phyloP scores from a whole-genome alignment of 2,113 vertebrate species.

The Prinia subflava region DNA sequence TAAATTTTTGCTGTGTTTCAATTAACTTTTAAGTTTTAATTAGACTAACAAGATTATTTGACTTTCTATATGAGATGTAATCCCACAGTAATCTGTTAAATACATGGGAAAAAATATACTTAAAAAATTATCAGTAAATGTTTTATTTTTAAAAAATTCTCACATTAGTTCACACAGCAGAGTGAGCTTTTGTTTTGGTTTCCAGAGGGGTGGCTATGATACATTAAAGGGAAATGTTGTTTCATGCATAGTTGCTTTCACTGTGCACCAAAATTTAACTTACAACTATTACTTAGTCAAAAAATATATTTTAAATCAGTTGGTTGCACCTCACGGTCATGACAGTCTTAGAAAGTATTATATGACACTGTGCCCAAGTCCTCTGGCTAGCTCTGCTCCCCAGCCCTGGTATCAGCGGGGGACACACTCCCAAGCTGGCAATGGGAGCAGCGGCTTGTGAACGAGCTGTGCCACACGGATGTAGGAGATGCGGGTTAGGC shows the following conservation, averaged over 20 bases:
- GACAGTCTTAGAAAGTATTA: background rate
- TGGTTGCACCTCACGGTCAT: background rate
- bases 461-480: too few relatives aligned
- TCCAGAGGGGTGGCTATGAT: fast-evolving
- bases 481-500: too few relatives aligned
- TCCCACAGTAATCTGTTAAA: background rate
- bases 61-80: background rate
- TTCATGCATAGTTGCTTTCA: background rate
- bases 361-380: background rate
- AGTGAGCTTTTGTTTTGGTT: background rate
- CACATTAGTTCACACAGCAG: background rate
- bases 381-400: too few relatives aligned
- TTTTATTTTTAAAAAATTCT: background rate
- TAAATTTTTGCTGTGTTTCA: background rate
- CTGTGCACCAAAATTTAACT: background rate
- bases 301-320: background rate
- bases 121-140: background rate
- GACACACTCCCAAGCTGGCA: too few relatives aligned
- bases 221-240: background rate
- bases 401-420: too few relatives aligned
- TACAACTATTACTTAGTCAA: background rate
- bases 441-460: too few relatives aligned
- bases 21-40: background rate
- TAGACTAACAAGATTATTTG: background rate
- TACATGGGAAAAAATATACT: background rate